phyloP scores from a whole-genome alignment of 2,888 invertebrate genomes.

The Stenodera caucasica region DNA sequence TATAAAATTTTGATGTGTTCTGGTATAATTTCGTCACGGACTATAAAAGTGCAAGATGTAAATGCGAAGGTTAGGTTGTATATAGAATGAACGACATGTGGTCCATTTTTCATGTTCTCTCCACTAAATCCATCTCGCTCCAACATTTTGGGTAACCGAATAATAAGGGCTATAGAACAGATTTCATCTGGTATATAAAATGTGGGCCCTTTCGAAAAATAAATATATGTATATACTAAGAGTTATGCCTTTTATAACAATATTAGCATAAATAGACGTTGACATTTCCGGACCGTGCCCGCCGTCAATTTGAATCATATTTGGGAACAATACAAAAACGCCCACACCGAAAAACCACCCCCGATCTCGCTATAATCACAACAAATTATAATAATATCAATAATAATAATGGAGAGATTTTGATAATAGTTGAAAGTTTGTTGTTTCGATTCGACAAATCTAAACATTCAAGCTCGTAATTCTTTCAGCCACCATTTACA shows the following conservation, averaged over 20 bases:
- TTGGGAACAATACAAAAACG: background rate
- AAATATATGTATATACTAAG: too few species aligned
- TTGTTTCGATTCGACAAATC: background rate
- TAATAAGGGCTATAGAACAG: too few species aligned
- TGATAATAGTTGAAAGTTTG: background rate
- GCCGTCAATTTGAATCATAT: background rate
- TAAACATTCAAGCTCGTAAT: background rate
- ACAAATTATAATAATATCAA: too few species aligned
- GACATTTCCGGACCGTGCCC: slow-evolving; percentile 23
- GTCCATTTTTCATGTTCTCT: slow-evolving; percentile 16
- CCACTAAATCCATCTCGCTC: too few species aligned
- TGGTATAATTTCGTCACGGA: slow-evolving; percentile 17
- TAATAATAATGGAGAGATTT: background rate
- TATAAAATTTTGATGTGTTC: slow-evolving; percentile 9
- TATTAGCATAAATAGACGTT: slow-evolving; percentile 24
- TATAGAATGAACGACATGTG: slow-evolving; percentile 26
- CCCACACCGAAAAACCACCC: too few species aligned
- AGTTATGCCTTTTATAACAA: slow-evolving; percentile 21
- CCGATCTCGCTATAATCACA: too few species aligned
- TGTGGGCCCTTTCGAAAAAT: slow-evolving; percentile 17
- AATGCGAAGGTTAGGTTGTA: slow-evolving; percentile 17
- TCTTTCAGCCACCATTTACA: background rate
- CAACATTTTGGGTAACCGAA: too few species aligned
- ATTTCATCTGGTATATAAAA: slow-evolving; percentile 23
- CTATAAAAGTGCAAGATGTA: slow-evolving; percentile 25